Conservation (phyloP, 2,113 vertebrate species). For the Vanacampus margaritifer region DNA sequence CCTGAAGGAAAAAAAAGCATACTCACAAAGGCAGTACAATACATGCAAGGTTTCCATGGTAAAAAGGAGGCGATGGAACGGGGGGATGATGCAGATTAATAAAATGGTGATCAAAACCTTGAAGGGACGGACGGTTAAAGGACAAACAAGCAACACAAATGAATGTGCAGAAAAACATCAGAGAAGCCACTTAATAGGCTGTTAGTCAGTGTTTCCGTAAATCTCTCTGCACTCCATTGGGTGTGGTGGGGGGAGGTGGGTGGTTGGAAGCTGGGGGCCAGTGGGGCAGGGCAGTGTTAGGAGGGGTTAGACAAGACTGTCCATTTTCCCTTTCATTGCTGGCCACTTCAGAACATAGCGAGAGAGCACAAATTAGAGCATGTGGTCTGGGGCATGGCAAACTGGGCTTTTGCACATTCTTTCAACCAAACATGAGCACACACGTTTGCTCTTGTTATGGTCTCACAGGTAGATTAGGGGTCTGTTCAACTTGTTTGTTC, state of each 20-base stretch:
- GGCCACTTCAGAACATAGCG: slow-evolving; percentile 36
- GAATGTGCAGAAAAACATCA: slow-evolving; percentile 37
- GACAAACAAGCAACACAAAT: slow-evolving; percentile 30
- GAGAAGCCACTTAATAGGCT: slow-evolving; percentile 35
- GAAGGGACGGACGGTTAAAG: slow-evolving; percentile 20
- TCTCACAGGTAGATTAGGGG: slow-evolving; percentile 16
- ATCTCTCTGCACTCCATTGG: slow-evolving; percentile 25
- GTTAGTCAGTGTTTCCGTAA: slow-evolving; percentile 24
- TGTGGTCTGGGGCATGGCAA: slow-evolving; percentile 15
- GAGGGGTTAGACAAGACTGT: slow-evolving; percentile 30
- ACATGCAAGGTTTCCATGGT: slow-evolving; percentile 71
- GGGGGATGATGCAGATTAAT: slow-evolving; percentile 34
- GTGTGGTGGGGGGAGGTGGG: background rate
- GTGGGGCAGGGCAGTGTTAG: background rate
- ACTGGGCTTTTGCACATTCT: slow-evolving; percentile 23
- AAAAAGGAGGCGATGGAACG: slow-evolving; percentile 54
- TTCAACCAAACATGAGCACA: slow-evolving; percentile 11
- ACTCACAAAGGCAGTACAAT: slow-evolving; percentile 65
- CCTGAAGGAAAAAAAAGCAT: slow-evolving; percentile 36
- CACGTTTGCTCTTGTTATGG: slow-evolving; percentile 9
- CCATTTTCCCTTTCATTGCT: slow-evolving; percentile 59
- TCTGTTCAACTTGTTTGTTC: background rate
- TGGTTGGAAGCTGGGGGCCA: background rate
- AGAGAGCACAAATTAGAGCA: slow-evolving; percentile 21
- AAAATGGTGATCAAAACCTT: slow-evolving; percentile 48